These are phyloP conservation scores for Chloroceryle amazona DNA, from an alignment of 2,797 vertebrate species.

Conservation along the genomic window DNA sequence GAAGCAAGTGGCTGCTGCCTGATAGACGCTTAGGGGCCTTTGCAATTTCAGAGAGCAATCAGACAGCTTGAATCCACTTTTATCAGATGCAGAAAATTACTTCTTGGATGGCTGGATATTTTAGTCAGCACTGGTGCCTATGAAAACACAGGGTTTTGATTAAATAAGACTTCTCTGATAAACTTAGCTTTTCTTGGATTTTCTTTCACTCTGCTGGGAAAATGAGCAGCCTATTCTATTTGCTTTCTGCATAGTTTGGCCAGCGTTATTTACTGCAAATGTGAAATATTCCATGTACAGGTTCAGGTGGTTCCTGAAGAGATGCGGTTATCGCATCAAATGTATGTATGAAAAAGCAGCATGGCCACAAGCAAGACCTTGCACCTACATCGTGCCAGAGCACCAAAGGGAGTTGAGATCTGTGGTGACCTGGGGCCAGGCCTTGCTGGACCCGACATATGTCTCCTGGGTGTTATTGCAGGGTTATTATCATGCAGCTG, in stretches of 20 bases:
- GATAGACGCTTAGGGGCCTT: slow-evolving; percentile 47
- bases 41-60: slow-evolving; percentile 56
- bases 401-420: neutral
- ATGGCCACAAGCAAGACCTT: accelerated
- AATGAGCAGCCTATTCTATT: neutral
- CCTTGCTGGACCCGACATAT: neutral
- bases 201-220: neutral
- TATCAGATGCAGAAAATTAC: slow-evolving; percentile 61
- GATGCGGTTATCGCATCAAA: neutral
- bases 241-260: neutral
- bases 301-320: neutral
- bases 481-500: neutral
- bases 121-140: slow-evolving; percentile 50
- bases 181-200: slow-evolving; percentile 56
- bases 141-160: slow-evolving; percentile 47
- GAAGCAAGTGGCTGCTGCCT: slow-evolving; percentile 32
- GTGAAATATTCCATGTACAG: accelerated
- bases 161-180: slow-evolving; percentile 58
- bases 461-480: neutral
- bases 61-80: slow-evolving; percentile 61
- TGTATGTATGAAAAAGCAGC: accelerated
- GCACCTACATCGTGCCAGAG: too few relatives aligned
- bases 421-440: accelerated
- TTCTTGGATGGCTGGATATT: slow-evolving; percentile 56
- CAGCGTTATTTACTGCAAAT: neutral